Percentiles rank a stretch among this genome's conserved stretches.
These are phyloP conservation scores for Thymelicus lineola DNA, from an alignment of 2,888 invertebrate species.

Conservation along the genomic window DNA sequence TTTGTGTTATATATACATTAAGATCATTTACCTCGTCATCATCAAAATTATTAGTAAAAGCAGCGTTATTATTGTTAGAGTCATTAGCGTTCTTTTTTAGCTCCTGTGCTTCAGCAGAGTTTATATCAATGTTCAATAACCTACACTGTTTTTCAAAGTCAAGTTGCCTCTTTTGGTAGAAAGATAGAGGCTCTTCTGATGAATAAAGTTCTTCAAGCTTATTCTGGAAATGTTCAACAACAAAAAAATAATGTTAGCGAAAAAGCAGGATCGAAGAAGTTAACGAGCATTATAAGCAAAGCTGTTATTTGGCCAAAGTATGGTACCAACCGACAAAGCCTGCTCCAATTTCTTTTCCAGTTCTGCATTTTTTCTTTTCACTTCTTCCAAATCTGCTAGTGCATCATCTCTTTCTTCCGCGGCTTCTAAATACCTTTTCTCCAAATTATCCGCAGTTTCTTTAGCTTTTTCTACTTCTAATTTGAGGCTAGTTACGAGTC, in stretches of 20 bases:
- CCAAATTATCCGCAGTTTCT: conserved; percentile 91
- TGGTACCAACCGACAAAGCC: conserved; percentile 83
- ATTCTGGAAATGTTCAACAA: conserved; percentile 61
- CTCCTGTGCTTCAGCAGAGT: conserved; percentile 71
- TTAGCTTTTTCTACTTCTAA: conserved; percentile 91
- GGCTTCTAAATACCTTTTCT: conserved; percentile 91
- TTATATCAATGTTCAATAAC: conserved; percentile 72
- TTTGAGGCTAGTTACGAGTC: conserved; percentile 88
- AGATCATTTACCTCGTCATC: conserved; percentile 44
- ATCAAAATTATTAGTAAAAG: conserved; percentile 60
- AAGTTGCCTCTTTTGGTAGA: conserved; percentile 75
- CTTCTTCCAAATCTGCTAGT: conserved; percentile 91
- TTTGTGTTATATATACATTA: background rate
- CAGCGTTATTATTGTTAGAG: conserved; percentile 62
- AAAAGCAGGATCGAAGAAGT: conserved; percentile 22
- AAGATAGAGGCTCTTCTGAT: conserved; percentile 76
- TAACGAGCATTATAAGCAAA: conserved; percentile 37
- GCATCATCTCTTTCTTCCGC: conserved; percentile 91
- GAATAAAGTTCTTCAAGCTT: conserved; percentile 61
- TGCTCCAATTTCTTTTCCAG: conserved; percentile 91
- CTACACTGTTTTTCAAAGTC: conserved; percentile 81
- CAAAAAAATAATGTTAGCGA: conserved; percentile 38
- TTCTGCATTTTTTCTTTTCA: conserved; percentile 90
- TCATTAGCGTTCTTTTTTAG: conserved; percentile 55
- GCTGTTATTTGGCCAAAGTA: conserved; percentile 6